A percentile compares a stretch with the other conserved stretches of the same genome.
Conservation (phyloP, 2,113 vertebrate genomes). For the Plotosus lineatus region DNA sequence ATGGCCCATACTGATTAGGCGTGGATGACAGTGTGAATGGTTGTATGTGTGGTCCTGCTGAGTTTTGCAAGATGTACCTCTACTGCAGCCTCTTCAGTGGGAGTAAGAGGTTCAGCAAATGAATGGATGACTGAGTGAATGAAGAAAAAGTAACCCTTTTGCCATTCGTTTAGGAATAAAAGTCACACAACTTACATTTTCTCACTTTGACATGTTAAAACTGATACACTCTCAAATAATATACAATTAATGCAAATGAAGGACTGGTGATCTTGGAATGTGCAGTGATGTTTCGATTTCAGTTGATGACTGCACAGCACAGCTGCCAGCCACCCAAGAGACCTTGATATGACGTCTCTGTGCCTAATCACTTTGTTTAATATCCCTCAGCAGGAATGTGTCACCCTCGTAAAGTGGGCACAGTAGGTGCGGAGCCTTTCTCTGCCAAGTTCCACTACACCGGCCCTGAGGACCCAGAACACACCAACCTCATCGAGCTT, state of each 20-base stretch:
- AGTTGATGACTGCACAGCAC: neutral
- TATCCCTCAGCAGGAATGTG: slow-evolving; percentile 82
- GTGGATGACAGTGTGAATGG: no score
- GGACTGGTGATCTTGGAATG: neutral
- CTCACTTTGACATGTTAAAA: neutral
- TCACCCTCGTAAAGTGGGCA: slow-evolving; percentile 82
- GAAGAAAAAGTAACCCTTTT: neutral
- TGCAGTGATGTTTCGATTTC: neutral
- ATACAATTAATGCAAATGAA: neutral
- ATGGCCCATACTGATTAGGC: no score
- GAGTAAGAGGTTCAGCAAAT: no score
- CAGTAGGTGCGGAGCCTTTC: slow-evolving; percentile 91
- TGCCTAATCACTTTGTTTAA: slow-evolving; percentile 37
- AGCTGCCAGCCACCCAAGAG: neutral
- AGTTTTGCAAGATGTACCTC: no score
- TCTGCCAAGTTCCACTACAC: slow-evolving; percentile 92
- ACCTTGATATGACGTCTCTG: neutral
- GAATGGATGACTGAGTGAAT: no score
- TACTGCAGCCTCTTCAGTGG: no score
- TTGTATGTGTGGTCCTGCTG: no score
- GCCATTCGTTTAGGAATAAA: neutral
- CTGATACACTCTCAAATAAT: neutral
- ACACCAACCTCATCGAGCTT: slow-evolving; percentile 88
- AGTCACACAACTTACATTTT: neutral
- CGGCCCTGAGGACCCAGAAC: slow-evolving; percentile 81